Base-by-base conservation (phyloP, 1,140 invertebrate genomes). In the Pseudobourletiella spinata region DNA sequence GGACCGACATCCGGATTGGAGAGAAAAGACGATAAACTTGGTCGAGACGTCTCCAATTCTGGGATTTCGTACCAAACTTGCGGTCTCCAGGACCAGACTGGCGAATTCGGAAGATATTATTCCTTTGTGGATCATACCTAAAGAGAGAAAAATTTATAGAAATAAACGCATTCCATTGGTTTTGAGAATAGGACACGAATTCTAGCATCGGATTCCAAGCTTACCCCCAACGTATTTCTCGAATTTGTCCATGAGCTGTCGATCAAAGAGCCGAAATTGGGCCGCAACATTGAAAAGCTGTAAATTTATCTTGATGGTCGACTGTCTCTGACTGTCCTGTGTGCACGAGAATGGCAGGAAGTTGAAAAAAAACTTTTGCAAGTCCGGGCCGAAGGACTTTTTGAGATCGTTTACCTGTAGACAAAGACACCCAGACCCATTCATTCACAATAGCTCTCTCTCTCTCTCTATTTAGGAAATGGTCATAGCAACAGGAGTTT, bases 341-440 rank as follows among this genome's bases (percentile, higher is more conserved):
- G 59, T 25, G 20, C 58, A 44, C 28, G 42, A 43, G 29, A 61
- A 67, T 1, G 66, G 66, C 3, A 67, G 29, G 42, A 30, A 58
- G 1, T 26, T 18, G 24, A 67, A 67, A 29, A 67, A 67, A 58
- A 64, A 56, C 32, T 64, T 67, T 4, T 22, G 32, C 4, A 67
- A 28, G 35, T 67, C 55, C 29, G 26, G 58, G 28, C 66, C 66
- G 25, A 59, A 57, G 4, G 25, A 28, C 24, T 64, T 61, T 42
- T 48, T 59, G 6, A 67, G 29, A 18, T 18, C 15, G 11, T 43
- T 35, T 20, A 48, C 22, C 65, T 67, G 43, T 3, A 51, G 48
- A 28, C 11, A 43, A 30, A 52, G 59, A 2, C n/a, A n/a, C n/a
- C n/a, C n/a, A n/a, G n/a, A n/a, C n/a, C n/a, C n/a, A n/a, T n/a